Percentiles rank a stretch among this genome's conserved stretches.
These are phyloP conservation scores for Phyllotreta cruciferae DNA, from an alignment of 2,888 invertebrate species.

Conservation along the genomic window DNA sequence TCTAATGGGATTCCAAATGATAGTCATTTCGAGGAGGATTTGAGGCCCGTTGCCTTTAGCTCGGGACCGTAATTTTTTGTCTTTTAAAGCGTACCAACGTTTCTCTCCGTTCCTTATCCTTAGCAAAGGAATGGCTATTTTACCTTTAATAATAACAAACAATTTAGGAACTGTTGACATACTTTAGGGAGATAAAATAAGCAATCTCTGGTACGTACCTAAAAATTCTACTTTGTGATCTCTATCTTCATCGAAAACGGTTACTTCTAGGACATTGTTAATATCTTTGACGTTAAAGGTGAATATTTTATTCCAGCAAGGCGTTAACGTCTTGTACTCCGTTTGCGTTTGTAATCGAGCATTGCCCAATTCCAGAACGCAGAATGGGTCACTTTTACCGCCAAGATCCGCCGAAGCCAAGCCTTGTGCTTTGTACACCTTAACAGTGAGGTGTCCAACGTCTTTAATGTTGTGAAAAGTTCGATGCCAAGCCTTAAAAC, in stretches of 20 bases:
- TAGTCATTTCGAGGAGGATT: slow-evolving; percentile 89
- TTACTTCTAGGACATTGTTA: slow-evolving; percentile 91
- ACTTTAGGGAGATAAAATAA: neutral
- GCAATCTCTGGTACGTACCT: slow-evolving; percentile 62
- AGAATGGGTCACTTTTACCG: slow-evolving; percentile 98
- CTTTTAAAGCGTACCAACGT: slow-evolving; percentile 95
- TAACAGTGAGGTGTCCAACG: slow-evolving; percentile 93
- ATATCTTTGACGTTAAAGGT: slow-evolving; percentile 97
- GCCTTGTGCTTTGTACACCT: slow-evolving; percentile 86
- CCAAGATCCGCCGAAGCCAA: slow-evolving; percentile 94
- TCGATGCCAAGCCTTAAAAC: slow-evolving; percentile 68
- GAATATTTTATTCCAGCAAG: slow-evolving; percentile 98
- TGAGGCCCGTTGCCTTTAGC: slow-evolving; percentile 94
- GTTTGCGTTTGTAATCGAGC: slow-evolving; percentile 96
- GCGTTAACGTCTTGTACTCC: slow-evolving; percentile 95
- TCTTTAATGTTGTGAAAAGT: slow-evolving; percentile 80
- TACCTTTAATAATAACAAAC: slow-evolving; percentile 61
- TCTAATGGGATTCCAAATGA: slow-evolving; percentile 91
- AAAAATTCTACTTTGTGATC: slow-evolving; percentile 98
- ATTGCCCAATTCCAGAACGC: slow-evolving; percentile 94
- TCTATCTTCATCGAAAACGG: slow-evolving; percentile 97
- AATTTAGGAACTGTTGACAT: slow-evolving; percentile 53
- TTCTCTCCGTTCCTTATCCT: slow-evolving; percentile 89
- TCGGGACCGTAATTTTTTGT: slow-evolving; percentile 86
- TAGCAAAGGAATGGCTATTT: slow-evolving; percentile 62